Conservation (phyloP, 2,113 vertebrate genomes). For the Ahaetulla prasina region DNA sequence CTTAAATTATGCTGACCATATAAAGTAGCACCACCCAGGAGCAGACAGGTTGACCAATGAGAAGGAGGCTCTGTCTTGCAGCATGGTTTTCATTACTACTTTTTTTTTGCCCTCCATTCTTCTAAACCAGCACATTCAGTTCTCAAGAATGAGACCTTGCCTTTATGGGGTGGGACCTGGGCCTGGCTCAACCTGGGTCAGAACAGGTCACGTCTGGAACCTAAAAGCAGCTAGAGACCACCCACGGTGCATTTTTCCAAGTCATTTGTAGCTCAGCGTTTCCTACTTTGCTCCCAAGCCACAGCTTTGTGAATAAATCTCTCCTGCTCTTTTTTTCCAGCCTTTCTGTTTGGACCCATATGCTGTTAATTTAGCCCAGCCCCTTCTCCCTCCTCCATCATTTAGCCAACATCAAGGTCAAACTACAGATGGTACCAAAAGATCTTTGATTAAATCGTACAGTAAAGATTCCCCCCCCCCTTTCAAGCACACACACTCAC, state of each 20-base stretch:
- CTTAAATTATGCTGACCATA: neutral
- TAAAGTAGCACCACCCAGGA: neutral
- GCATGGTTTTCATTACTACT: neutral
- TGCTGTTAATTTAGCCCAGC: neutral
- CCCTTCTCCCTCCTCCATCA: neutral
- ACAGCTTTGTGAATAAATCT: neutral
- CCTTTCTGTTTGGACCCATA: neutral
- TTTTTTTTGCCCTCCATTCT: neutral
- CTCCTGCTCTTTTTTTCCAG: neutral
- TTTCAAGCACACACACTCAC: neutral
- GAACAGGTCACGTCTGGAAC: neutral
- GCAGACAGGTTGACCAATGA: neutral
- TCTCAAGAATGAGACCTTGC: neutral
- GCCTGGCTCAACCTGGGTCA: neutral
- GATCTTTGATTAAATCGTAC: neutral
- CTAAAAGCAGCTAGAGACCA: neutral
- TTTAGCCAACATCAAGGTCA: neutral
- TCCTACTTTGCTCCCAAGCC: neutral
- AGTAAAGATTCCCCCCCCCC: neutral
- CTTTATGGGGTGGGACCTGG: neutral
- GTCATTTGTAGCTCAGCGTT: neutral
- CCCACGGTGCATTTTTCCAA: conserved; percentile 10
- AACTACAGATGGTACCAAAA: neutral
- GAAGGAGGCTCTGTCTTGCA: neutral
- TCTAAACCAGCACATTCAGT: conserved; percentile 11